Conservation (phyloP, 2,888 invertebrate genomes). For the Brachypalpus laphriformis region DNA sequence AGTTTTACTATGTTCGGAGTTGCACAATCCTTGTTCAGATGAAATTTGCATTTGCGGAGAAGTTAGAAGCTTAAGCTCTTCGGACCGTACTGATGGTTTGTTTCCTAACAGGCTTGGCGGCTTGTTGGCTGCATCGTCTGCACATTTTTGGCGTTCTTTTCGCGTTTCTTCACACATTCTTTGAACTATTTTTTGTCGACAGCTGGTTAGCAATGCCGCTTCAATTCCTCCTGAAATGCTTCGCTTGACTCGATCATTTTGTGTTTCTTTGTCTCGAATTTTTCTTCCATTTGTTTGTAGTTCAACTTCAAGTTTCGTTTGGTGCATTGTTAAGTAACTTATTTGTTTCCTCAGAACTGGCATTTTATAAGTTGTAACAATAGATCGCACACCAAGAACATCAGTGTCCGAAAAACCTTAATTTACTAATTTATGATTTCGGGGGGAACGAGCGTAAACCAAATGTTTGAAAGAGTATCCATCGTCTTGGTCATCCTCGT, state of each 20-base stretch:
- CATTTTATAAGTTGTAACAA: constrained; percentile 97
- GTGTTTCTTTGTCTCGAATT: constrained; percentile 96
- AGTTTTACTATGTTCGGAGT: constrained; percentile 78
- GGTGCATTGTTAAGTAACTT: constrained; percentile 97
- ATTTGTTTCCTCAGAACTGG: constrained; percentile 97
- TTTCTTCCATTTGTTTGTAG: constrained; percentile 97
- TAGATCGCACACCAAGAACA: constrained; percentile 98
- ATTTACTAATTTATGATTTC: constrained; percentile 98
- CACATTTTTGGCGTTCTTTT: constrained; percentile 85
- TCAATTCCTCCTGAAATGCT: constrained; percentile 95
- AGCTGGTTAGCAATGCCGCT: constrained; percentile 95
- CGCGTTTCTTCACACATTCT: constrained; percentile 91
- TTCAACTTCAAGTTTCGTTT: constrained; percentile 97
- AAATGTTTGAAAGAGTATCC: constrained; percentile 97
- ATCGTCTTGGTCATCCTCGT: constrained; percentile 98
- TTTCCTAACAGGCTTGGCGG: constrained; percentile 18
- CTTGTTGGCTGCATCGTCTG: constrained; percentile 41
- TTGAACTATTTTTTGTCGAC: constrained; percentile 95
- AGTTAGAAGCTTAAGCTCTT: constrained; percentile 46
- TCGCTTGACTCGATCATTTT: constrained; percentile 97
- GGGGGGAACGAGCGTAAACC: constrained; percentile 95
- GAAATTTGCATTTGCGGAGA: constrained; percentile 35
- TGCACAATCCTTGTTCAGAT: constrained; percentile 26
- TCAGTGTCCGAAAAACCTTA: constrained; percentile 98
- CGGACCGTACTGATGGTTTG: constrained; percentile 28